Percentiles rank a stretch among this genome's conserved stretches.
phyloP scores from a whole-genome alignment of 2,888 invertebrate genomes.

The Psococerastis gibbosa region DNA sequence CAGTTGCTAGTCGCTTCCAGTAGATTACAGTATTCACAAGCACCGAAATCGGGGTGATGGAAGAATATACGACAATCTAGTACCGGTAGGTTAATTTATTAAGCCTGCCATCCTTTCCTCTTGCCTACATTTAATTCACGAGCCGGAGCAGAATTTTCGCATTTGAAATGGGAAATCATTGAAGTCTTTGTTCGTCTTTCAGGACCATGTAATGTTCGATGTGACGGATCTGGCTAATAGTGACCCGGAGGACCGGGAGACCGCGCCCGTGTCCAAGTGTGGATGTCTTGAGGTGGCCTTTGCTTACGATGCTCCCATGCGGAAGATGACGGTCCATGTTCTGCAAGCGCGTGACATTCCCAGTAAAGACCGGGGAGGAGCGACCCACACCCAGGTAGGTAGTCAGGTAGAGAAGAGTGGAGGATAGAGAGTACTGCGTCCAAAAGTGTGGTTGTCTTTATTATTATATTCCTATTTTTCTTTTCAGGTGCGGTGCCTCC shows the following conservation, averaged over 20 bases:
- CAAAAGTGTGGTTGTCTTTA: not conserved
- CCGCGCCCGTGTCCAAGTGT: slow-evolving; percentile 31
- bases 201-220: slow-evolving; percentile 12
- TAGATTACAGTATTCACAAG: too few species aligned
- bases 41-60: too few species aligned
- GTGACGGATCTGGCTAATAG: slow-evolving; percentile 16
- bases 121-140: not conserved
- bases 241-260: slow-evolving; percentile 16
- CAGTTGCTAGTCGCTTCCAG: too few species aligned
- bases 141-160: too few species aligned
- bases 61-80: too few species aligned
- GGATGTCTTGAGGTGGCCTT: slow-evolving; percentile 76
- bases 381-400: slow-evolving; percentile 44
- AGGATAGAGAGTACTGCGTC: too few species aligned
- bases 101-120: too few species aligned
- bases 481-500: slow-evolving; percentile 63
- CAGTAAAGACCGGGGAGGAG: slow-evolving; percentile 44
- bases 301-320: slow-evolving; percentile 74
- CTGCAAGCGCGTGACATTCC: slow-evolving; percentile 71
- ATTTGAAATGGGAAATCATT: not conserved
- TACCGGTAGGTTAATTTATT: too few species aligned
- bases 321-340: slow-evolving; percentile 83
- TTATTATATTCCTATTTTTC: slow-evolving; percentile 13
- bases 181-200: not conserved
- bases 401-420: too few species aligned